phyloP scores from a whole-genome alignment of 2,888 invertebrate species.

The Papilio gigon region DNA sequence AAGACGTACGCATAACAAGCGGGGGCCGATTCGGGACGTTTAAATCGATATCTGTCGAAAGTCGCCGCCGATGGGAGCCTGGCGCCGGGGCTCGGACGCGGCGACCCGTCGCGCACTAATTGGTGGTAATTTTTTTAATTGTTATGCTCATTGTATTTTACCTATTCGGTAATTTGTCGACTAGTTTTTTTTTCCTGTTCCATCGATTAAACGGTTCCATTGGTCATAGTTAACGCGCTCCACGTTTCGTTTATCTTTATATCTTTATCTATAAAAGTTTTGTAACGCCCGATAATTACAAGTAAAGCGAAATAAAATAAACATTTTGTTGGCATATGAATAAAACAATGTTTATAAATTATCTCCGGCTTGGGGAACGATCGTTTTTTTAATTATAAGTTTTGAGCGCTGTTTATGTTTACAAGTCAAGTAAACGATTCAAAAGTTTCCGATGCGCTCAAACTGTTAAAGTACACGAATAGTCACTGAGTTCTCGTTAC shows the following conservation, averaged over 20 bases:
- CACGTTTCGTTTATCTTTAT: constrained; percentile 40
- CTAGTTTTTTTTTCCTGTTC: constrained; percentile 38
- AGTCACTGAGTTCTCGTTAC: too few relatives aligned
- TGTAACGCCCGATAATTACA: constrained; percentile 30
- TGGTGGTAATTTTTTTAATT: constrained; percentile 74
- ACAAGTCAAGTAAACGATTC: neutral
- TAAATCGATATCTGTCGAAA: constrained; percentile 64
- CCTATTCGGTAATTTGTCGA: constrained; percentile 32
- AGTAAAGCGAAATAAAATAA: constrained; percentile 28
- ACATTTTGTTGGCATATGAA: constrained; percentile 22
- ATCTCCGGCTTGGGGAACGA: neutral
- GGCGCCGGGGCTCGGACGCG: constrained; percentile 65
- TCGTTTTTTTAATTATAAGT: neutral
- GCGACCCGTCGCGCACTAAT: constrained; percentile 69
- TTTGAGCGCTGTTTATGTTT: neutral
- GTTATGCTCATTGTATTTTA: constrained; percentile 50
- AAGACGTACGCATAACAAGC: constrained; percentile 68
- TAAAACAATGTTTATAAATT: constrained; percentile 12
- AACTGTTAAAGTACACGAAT: too few relatives aligned
- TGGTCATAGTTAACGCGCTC: constrained; percentile 42
- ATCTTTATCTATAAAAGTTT: constrained; percentile 38
- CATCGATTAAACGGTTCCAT: constrained; percentile 39
- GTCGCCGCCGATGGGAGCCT: constrained; percentile 68
- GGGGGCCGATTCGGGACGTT: constrained; percentile 60
- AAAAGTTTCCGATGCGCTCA: neutral